phyloP scores from a whole-genome alignment of 2,888 invertebrate species.

The Thera obeliscata region DNA sequence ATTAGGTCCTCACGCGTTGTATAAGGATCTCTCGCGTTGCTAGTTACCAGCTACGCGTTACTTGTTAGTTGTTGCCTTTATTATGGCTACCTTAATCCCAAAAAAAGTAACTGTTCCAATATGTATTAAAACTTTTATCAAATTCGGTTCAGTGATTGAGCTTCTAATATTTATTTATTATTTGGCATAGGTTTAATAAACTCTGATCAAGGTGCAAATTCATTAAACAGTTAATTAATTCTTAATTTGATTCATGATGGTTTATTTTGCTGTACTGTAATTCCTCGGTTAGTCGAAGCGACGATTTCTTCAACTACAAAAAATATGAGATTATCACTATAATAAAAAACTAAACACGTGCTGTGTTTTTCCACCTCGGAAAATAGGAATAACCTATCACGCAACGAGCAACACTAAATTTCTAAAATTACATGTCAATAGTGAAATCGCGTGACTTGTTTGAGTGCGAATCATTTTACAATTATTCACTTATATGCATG shows the following conservation, averaged over 20 bases:
- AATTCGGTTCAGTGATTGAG: too few species aligned
- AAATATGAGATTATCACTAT: background rate
- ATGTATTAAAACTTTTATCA: too few species aligned
- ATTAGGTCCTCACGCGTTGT: too few species aligned
- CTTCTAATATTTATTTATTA: background rate
- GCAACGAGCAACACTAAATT: constrained; percentile 14
- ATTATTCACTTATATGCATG: background rate
- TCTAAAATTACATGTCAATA: constrained; percentile 7
- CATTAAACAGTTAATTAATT: background rate
- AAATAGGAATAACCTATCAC: constrained; percentile 5
- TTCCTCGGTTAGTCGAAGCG: too few species aligned
- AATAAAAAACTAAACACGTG: background rate
- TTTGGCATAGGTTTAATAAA: background rate
- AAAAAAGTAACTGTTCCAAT: too few species aligned
- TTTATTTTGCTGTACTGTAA: too few species aligned
- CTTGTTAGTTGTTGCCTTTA: too few species aligned
- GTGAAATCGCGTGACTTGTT: constrained; percentile 1
- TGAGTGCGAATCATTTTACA: background rate
- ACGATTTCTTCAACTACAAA: too few species aligned
- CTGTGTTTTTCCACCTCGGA: background rate
- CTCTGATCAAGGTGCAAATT: background rate
- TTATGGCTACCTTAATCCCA: too few species aligned
- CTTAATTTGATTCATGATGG: too few species aligned
- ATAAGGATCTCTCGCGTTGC: too few species aligned
- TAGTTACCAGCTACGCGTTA: too few species aligned